These are phyloP conservation scores for Eriocheir sinensis DNA, from an alignment of 1,140 invertebrate species.

Conservation along the genomic window DNA sequence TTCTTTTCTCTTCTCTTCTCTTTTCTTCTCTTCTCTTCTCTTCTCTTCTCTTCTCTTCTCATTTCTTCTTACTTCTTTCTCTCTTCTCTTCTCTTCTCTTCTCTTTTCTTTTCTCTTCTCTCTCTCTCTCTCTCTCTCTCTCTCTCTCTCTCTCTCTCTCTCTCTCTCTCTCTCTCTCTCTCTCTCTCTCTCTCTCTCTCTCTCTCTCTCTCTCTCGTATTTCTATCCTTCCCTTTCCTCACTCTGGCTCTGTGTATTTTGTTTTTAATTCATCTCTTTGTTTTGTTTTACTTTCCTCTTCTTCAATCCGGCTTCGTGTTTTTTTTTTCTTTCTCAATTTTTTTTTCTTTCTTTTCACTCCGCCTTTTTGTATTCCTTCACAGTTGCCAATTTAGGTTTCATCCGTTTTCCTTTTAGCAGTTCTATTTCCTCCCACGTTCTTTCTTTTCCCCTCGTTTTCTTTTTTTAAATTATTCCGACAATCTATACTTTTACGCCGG, in stretches of 20 bases:
- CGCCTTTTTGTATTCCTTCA: background rate
- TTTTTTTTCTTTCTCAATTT: background rate
- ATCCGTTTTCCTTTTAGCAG: too few species aligned
- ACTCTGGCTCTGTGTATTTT: too few species aligned
- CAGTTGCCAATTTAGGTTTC: too few species aligned
- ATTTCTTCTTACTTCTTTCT: too few species aligned
- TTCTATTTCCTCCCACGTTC: background rate
- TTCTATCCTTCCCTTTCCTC: too few species aligned
- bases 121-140: background rate
- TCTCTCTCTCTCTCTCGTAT: background rate
- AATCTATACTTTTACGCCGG: too few species aligned
- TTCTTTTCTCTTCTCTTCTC: background rate
- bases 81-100: background rate
- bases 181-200: too few species aligned
- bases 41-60: background rate
- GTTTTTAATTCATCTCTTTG: too few species aligned
- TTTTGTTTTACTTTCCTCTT: background rate
- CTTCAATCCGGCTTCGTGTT: background rate
- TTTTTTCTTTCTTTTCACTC: background rate
- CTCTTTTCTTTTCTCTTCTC: background rate
- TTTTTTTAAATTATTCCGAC: too few species aligned
- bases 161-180: constrained; percentile 14
- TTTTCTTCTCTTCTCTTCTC: background rate
- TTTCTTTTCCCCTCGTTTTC: background rate
- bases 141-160: constrained; percentile 22